Conservation (phyloP, 2,888 invertebrate genomes). For the Nemotelus nigrinus region DNA sequence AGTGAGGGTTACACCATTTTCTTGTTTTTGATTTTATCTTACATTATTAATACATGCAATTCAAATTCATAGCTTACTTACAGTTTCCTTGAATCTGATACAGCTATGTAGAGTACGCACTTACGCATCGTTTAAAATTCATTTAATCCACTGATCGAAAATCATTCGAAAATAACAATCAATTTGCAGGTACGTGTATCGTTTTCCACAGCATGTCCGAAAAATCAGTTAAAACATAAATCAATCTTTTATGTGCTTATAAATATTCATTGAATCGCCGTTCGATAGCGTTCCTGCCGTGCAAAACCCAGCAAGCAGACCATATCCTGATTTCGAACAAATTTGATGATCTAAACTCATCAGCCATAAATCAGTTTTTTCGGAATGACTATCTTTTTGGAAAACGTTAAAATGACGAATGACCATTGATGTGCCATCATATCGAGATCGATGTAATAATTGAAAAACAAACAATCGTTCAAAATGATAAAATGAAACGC, state of each 20-base stretch:
- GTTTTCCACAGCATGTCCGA: too few relatives aligned
- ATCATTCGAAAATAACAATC: too few relatives aligned
- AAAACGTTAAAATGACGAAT: conserved; percentile 39
- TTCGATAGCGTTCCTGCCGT: conserved; percentile 29
- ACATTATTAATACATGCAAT: too few relatives aligned
- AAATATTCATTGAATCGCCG: conserved; percentile 31
- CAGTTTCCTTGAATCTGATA: too few relatives aligned
- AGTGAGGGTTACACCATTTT: too few relatives aligned
- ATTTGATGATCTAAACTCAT: conserved; percentile 38
- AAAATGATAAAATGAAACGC: conserved; percentile 21
- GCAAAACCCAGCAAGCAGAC: neutral
- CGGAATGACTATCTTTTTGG: conserved; percentile 17
- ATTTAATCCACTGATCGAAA: too few relatives aligned
- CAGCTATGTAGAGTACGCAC: too few relatives aligned
- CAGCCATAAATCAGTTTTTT: conserved; percentile 41
- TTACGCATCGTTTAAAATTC: too few relatives aligned
- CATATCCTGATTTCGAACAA: conserved; percentile 34
- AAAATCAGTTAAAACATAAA: conserved; percentile 27
- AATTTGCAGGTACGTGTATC: too few relatives aligned
- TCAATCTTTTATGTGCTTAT: conserved; percentile 37
- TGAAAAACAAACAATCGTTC: conserved; percentile 38
- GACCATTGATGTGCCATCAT: conserved; percentile 15
- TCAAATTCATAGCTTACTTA: too few relatives aligned
- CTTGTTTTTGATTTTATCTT: too few relatives aligned
- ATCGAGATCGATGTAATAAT: conserved; percentile 32